Percentiles rank a stretch among this genome's conserved stretches.
Conservation (phyloP, 2,797 vertebrate genomes). For the Emydoidea blandingii region DNA sequence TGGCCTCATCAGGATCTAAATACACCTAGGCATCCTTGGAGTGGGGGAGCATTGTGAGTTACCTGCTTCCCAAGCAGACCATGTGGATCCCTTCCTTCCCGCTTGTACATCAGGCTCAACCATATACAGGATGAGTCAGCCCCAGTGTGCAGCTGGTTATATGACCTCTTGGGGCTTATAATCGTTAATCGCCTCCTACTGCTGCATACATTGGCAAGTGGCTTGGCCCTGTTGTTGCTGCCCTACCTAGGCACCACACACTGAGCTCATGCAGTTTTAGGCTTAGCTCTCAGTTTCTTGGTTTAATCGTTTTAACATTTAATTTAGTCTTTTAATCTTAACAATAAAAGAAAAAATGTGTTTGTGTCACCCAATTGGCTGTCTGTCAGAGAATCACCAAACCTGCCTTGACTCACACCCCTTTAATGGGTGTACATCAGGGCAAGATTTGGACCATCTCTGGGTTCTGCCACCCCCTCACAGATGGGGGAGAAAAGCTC, state of each 20-base stretch:
- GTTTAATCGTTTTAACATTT: neutral
- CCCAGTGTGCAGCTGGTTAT: fast-evolving
- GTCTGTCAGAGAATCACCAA: neutral
- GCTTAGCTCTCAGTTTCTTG: neutral
- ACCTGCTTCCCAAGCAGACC: fast-evolving
- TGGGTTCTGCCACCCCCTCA: neutral
- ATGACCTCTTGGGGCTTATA: neutral
- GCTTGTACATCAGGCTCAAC: neutral
- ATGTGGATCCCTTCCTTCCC: fast-evolving
- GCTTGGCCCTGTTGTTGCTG: neutral
- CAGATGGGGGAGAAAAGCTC: neutral
- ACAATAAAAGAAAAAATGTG: neutral
- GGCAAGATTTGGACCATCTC: neutral
- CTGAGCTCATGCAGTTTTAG: neutral
- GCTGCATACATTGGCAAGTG: neutral
- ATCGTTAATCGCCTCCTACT: neutral
- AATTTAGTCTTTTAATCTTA: constrained; percentile 16
- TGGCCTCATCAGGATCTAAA: neutral
- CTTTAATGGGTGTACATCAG: neutral
- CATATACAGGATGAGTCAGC: neutral
- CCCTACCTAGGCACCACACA: neutral
- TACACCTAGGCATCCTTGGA: neutral
- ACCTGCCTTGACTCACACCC: neutral
- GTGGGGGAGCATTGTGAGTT: neutral
- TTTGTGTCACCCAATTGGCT: fast-evolving